phyloP scores from a whole-genome alignment of 2,797 vertebrate genomes.

The Lacerta agilis region DNA sequence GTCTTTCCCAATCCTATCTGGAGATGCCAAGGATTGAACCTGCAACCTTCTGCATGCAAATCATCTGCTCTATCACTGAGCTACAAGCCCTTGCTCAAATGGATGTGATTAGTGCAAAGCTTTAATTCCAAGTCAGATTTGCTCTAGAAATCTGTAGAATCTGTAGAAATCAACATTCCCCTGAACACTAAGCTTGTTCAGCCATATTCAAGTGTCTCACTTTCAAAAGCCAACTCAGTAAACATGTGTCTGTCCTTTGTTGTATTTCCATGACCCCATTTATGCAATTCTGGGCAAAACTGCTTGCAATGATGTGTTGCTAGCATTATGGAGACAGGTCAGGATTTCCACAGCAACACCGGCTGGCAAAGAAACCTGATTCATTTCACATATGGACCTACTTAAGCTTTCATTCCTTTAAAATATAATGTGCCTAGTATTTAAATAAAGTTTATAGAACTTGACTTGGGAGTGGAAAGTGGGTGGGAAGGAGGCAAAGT shows the following conservation, averaged over 20 bases:
- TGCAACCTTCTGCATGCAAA: too few species aligned
- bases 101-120: background rate
- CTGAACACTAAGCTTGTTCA: background rate
- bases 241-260: background rate
- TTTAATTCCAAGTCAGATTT: too few species aligned
- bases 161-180: background rate
- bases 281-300: background rate
- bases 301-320: background rate
- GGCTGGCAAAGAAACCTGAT: background rate
- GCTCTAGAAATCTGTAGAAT: too few species aligned
- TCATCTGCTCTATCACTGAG: too few species aligned
- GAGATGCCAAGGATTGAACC: too few species aligned
- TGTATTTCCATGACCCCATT: background rate
- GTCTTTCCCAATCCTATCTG: too few species aligned
- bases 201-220: background rate
- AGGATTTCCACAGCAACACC: background rate
- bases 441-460: background rate
- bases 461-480: background rate
- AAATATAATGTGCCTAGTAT: background rate
- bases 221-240: background rate
- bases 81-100: too few species aligned
- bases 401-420: conserved; percentile 17
- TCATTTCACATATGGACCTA: conserved; percentile 5
- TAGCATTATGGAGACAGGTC: background rate
- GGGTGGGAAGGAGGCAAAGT: background rate